Evolutionary conservation across 2,888 invertebrate genomes (phyloP).

Genomic region (Pterostichus niger): DNA sequence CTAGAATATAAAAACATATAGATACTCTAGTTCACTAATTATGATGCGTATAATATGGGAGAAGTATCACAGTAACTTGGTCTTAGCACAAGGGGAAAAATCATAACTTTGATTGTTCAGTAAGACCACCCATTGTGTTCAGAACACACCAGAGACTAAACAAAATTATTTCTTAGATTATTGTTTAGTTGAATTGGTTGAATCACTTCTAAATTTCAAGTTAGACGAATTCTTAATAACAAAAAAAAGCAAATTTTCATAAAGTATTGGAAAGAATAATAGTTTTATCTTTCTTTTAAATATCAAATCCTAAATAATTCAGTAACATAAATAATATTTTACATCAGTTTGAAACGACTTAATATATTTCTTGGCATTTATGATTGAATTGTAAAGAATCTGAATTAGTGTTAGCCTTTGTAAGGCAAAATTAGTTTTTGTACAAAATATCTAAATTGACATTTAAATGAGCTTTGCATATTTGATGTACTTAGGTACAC

Average conservation of each 20-base stretch:
- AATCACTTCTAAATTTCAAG: not conserved
- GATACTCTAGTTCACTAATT: too few relatives aligned
- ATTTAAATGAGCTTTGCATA: conserved; percentile 52
- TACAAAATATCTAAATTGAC: conserved; percentile 45
- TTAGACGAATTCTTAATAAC: not conserved
- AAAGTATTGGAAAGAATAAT: too few relatives aligned
- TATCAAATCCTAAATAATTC: not conserved
- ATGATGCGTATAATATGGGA: too few relatives aligned
- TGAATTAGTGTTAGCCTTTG: conserved; percentile 32
- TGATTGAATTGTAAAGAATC: conserved; percentile 4
- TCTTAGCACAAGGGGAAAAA: too few relatives aligned
- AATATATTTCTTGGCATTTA: not conserved
- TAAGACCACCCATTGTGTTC: not conserved
- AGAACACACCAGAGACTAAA: not conserved
- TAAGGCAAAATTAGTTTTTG: conserved; percentile 34
- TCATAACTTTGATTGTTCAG: too few relatives aligned
- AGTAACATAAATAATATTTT: not conserved
- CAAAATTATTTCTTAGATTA: conserved; percentile 17
- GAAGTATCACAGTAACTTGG: too few relatives aligned
- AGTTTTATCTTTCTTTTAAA: not conserved
- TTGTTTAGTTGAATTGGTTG: not conserved
- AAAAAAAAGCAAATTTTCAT: not conserved
- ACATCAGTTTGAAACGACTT: not conserved
- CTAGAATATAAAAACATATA: too few relatives aligned
- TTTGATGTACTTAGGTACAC: conserved; percentile 41